A percentile compares a stretch with the other conserved stretches of the same genome.
Conservation (phyloP, 2,888 invertebrate genomes). For the Ectropis crepuscularia region DNA sequence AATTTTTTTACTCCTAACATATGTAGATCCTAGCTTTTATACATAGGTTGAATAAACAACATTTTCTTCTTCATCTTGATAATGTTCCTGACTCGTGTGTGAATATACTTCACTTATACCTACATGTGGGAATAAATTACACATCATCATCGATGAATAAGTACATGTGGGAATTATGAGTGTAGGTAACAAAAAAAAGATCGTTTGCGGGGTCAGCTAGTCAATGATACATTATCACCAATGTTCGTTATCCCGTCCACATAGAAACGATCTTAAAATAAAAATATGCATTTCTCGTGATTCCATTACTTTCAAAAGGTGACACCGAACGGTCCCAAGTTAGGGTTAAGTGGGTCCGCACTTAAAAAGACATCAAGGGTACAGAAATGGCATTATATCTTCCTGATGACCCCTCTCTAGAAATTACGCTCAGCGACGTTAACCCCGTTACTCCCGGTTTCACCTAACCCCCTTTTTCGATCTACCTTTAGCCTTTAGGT, state of each 20-base stretch:
- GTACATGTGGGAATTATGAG: too few relatives aligned
- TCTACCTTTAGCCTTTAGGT: background rate
- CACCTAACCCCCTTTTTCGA: constrained; percentile 24
- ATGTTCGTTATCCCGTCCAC: background rate
- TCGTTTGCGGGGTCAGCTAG: too few relatives aligned
- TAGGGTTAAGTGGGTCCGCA: constrained; percentile 80
- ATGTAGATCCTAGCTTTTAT: too few relatives aligned
- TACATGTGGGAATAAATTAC: too few relatives aligned
- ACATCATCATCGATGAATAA: too few relatives aligned
- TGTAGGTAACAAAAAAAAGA: too few relatives aligned
- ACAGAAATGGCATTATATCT: constrained; percentile 82
- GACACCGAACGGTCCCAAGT: constrained; percentile 63
- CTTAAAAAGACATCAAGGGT: constrained; percentile 84
- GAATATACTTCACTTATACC: too few relatives aligned
- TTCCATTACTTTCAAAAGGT: constrained; percentile 61
- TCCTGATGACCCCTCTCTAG: constrained; percentile 78
- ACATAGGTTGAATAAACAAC: too few relatives aligned
- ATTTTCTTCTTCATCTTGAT: too few relatives aligned
- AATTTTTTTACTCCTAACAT: too few relatives aligned
- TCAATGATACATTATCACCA: too few relatives aligned
- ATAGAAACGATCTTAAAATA: constrained; percentile 44
- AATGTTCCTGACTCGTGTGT: too few relatives aligned
- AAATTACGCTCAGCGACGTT: constrained; percentile 75
- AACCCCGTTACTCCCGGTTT: constrained; percentile 61
- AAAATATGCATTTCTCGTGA: constrained; percentile 43